These are phyloP conservation scores for Hyla sarda DNA, from an alignment of 2,113 vertebrate species.

Conservation along the genomic window DNA sequence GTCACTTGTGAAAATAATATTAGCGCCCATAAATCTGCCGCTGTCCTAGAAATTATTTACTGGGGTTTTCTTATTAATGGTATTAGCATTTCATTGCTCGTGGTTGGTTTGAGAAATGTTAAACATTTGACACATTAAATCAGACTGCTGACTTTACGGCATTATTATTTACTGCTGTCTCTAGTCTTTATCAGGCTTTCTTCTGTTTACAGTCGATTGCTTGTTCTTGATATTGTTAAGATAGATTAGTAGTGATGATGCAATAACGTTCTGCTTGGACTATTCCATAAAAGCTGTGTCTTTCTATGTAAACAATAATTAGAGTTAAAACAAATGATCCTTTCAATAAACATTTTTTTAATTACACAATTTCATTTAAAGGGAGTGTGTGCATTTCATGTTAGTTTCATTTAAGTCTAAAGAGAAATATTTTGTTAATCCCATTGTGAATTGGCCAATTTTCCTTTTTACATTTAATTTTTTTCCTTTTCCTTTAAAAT, in stretches of 20 bases:
- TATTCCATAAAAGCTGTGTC: not conserved
- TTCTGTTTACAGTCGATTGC: slow-evolving; percentile 5
- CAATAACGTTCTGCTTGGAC: not conserved
- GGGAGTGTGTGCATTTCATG: not conserved
- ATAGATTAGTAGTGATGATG: not conserved
- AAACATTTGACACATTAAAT: slow-evolving; percentile 56
- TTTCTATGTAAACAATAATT: not conserved
- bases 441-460: no score
- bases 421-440: no score
- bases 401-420: no score
- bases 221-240: slow-evolving; percentile 19
- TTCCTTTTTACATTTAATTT: no score
- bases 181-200: not conserved
- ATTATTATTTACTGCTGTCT: slow-evolving; percentile 46
- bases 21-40: slow-evolving; percentile 40
- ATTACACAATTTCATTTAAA: not conserved
- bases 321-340: not conserved
- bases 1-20: slow-evolving; percentile 51
- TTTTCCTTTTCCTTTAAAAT: no score
- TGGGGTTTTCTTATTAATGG: slow-evolving; percentile 51
- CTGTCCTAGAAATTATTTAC: slow-evolving; percentile 57
- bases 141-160: slow-evolving; percentile 46
- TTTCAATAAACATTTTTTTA: not conserved
- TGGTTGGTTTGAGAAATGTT: slow-evolving; percentile 44
- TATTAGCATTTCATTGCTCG: slow-evolving; percentile 54